These are phyloP conservation scores for Oreotrochilus melanogaster DNA, from an alignment of 2,113 vertebrate species.

Conservation along the genomic window DNA sequence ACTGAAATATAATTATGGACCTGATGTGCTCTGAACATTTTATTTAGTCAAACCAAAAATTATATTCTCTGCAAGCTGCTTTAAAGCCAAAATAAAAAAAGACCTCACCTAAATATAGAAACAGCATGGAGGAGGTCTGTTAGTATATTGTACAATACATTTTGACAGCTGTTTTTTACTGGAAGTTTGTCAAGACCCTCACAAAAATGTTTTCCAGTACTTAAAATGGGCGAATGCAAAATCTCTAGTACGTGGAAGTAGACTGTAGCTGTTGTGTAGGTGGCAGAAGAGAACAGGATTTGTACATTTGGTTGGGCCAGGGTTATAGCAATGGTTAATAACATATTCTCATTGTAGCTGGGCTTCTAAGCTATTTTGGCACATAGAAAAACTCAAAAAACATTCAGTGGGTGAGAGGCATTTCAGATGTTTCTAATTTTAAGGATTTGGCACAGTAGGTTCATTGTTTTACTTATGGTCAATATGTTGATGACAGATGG, in stretches of 20 bases:
- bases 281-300: not conserved
- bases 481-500: not conserved
- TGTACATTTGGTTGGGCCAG: not conserved
- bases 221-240: slow-evolving; percentile 36
- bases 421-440: not conserved
- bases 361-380: not conserved
- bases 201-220: slow-evolving; percentile 55
- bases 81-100: slow-evolving; percentile 78
- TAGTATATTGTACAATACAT: slow-evolving; percentile 57
- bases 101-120: slow-evolving; percentile 79
- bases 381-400: not conserved
- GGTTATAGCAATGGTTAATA: not conserved
- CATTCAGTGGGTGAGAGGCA: not conserved
- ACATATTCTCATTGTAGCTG: not conserved
- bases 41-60: slow-evolving; percentile 78
- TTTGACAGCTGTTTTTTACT: slow-evolving; percentile 77
- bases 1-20: slow-evolving; percentile 65
- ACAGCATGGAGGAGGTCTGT: slow-evolving; percentile 75
- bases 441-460: not conserved
- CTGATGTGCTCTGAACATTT: slow-evolving; percentile 47
- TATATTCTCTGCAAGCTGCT: slow-evolving; percentile 82
- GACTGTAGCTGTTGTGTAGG: not conserved
- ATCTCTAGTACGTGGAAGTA: not conserved
- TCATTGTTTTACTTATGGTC: not conserved
- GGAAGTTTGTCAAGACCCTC: slow-evolving; percentile 71